Conservation (phyloP, 2,888 invertebrate species). For the Matsumyia berberina region DNA sequence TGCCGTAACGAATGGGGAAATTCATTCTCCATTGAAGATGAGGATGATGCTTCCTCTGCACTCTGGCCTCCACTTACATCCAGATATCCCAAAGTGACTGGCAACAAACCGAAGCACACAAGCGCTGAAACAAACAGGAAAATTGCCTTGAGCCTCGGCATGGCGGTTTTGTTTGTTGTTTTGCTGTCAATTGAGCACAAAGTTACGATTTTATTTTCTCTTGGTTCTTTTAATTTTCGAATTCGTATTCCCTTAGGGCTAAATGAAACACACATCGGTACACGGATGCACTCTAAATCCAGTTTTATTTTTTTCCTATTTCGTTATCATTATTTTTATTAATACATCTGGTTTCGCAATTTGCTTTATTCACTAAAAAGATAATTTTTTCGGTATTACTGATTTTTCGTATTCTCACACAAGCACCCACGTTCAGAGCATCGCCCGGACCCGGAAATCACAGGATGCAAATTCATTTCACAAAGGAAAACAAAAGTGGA, state of each 20-base stretch:
- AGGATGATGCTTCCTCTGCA: slow-evolving; percentile 40
- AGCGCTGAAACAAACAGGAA: slow-evolving; percentile 56
- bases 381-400: slow-evolving; percentile 20
- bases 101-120: slow-evolving; percentile 67
- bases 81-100: slow-evolving; percentile 64
- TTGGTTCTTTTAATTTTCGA: slow-evolving; percentile 43
- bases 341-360: slow-evolving; percentile 43
- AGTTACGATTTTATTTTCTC: slow-evolving; percentile 59
- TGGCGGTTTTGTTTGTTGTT: slow-evolving; percentile 57
- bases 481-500: slow-evolving; percentile 29
- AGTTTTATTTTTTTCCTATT: slow-evolving; percentile 46
- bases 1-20: slow-evolving; percentile 79
- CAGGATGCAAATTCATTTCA: slow-evolving; percentile 68
- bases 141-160: slow-evolving; percentile 65
- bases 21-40: slow-evolving; percentile 62
- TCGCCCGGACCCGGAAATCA: slow-evolving; percentile 41
- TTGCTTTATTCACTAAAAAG: slow-evolving; percentile 4
- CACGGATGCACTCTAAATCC: slow-evolving; percentile 54
- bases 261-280: slow-evolving; percentile 37
- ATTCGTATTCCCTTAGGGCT: slow-evolving; percentile 38
- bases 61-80: slow-evolving; percentile 63
- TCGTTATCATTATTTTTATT: slow-evolving; percentile 45
- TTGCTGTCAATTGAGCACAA: slow-evolving; percentile 54
- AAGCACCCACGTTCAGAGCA: slow-evolving; percentile 55
- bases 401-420: slow-evolving; percentile 30